Base-by-base conservation (phyloP, 1,140 invertebrate species). In the Zaprionus ghesquierei region DNA sequence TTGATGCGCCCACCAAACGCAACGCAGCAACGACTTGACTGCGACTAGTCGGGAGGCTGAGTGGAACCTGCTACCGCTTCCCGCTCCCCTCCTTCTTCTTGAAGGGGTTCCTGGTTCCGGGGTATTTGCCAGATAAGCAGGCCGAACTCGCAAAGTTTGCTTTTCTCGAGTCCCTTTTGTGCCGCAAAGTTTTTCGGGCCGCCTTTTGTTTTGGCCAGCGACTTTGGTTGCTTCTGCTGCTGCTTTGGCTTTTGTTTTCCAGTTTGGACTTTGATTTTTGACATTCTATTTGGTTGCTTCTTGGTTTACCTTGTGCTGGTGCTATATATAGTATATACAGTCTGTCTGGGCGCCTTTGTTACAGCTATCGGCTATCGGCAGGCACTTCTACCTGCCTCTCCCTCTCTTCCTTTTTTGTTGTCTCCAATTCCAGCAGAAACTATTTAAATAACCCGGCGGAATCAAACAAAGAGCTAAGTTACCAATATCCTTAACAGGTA, bases 231-330 rank as follows among this genome's bases (percentile, higher is more conserved):
- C 35, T 41, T 38, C 35, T 38, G 5, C 31, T 29, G 2, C 9
- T 29, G 27, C 35, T 38, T 66, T 73, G 68, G 66, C 72, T 81
- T 79, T 87, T 89, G 79, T 89, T 79, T 87, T 84, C 77, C 53
- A 59, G 69, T 77, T 79, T 79, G 68, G 82, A 82, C 82, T 87
- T 87, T 87, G 84, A 87, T 87, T 87, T 86, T 87, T 87, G 82
- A 87, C 84, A 87, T 87, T 89, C 84, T 89, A 64, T 87, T 86
- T 89, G 78, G 79, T 55, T 82, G 72, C 51, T n/a, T n/a, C 58
- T 18, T 25, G 68, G 70, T 70, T 79, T 73, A 76, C 82, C 71
- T 87, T 86, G 27, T 29, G 27, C n/a, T n/a, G n/a, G 75, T 75
- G 75, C 65, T 58, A 74, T 69, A 69, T 74, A 74, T 74, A 69